These are phyloP conservation scores for Albula glossodonta DNA, from an alignment of 2,113 vertebrate species.

Conservation along the genomic window DNA sequence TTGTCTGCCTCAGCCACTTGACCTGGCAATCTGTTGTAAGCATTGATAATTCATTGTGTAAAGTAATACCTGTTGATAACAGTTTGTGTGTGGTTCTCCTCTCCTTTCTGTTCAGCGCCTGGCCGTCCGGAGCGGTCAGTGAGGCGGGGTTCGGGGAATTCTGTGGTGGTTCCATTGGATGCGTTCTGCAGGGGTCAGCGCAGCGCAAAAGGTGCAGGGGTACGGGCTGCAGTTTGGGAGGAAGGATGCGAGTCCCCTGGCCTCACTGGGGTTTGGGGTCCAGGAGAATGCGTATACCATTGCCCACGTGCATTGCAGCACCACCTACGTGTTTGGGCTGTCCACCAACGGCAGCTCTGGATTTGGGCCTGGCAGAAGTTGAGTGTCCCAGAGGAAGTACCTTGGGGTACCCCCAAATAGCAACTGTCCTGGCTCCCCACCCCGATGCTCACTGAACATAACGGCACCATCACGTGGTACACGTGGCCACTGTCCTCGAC, in stretches of 20 bases:
- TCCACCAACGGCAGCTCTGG: conserved; percentile 82
- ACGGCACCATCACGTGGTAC: conserved; percentile 81
- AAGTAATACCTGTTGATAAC: too few relatives aligned
- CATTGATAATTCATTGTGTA: too few relatives aligned
- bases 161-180: conserved; percentile 67
- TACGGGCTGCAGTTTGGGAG: conserved; percentile 88
- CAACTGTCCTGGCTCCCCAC: conserved; percentile 84
- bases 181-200: conserved; percentile 49
- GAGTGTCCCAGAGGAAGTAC: conserved; percentile 79
- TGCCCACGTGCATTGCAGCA: conserved; percentile 77
- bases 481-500: conserved; percentile 69
- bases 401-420: conserved; percentile 82
- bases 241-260: conserved; percentile 70
- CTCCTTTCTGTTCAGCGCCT: conserved; percentile 70
- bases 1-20: too few relatives aligned
- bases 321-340: conserved; percentile 86
- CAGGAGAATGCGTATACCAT: conserved; percentile 75
- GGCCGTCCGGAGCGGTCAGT: conserved; percentile 82
- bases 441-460: conserved; percentile 76
- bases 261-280: conserved; percentile 75
- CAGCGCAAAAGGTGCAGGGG: conserved; percentile 74
- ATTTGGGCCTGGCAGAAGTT: conserved; percentile 76
- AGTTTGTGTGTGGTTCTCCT: not conserved
- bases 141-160: conserved; percentile 75
- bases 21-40: too few relatives aligned